These are phyloP conservation scores for Nephrotoma appendiculata DNA, from an alignment of 2,888 invertebrate species.

Conservation along the genomic window DNA sequence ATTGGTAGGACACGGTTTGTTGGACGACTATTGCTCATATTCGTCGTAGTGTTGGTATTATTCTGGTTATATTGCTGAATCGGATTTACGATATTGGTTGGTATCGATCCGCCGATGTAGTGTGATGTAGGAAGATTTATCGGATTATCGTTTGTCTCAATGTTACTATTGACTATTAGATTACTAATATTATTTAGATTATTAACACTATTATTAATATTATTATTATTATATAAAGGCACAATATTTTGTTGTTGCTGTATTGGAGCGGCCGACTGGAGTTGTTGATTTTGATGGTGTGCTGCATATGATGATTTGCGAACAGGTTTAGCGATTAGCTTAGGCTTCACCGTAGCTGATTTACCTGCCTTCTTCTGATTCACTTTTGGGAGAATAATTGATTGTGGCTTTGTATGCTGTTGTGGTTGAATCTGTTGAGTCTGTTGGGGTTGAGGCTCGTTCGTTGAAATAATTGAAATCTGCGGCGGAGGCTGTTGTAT, in stretches of 20 bases:
- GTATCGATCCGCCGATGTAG: conserved; percentile 35
- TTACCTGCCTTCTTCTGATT: neutral
- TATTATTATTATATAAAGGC: conserved; percentile 5
- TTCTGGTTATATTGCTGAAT: conserved; percentile 33
- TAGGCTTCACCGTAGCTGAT: conserved; percentile 13
- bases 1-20: conserved; percentile 67
- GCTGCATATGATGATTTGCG: conserved; percentile 6
- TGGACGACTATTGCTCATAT: conserved; percentile 38
- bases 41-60: conserved; percentile 14
- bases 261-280: conserved; percentile 7
- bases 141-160: conserved; percentile 16
- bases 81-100: conserved; percentile 58
- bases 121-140: conserved; percentile 1
- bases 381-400: conserved; percentile 8
- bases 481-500: conserved; percentile 9
- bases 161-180: neutral
- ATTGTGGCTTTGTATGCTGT: conserved; percentile 12
- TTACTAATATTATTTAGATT: conserved; percentile 2
- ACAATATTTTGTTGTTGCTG: conserved; percentile 29
- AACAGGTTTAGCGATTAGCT: conserved; percentile 12
- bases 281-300: neutral
- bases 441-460: neutral
- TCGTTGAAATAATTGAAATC: conserved; percentile 6
- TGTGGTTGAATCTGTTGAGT: conserved; percentile 10
- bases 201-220: conserved; percentile 2